A percentile compares a stretch with the other conserved stretches of the same genome.
These are phyloP conservation scores for Anolis carolinensis DNA, from an alignment of 2,113 vertebrate species.

Conservation along the genomic window DNA sequence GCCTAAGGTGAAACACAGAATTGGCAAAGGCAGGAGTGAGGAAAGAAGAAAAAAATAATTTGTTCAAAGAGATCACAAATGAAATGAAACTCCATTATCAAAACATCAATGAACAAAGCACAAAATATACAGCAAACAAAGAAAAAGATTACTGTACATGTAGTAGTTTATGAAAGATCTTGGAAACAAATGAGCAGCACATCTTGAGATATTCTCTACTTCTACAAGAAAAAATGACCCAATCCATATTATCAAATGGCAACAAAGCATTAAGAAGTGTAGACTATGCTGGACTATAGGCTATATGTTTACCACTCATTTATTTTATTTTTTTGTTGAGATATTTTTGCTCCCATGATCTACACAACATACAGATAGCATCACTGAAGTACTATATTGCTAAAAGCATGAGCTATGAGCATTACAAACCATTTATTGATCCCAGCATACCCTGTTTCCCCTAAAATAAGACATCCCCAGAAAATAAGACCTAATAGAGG, in stretches of 20 bases:
- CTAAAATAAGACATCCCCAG: no score
- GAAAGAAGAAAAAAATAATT: conserved; percentile 33
- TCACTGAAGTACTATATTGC: background rate
- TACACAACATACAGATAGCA: background rate
- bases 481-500: no score
- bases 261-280: background rate
- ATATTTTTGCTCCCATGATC: background rate
- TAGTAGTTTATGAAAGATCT: background rate
- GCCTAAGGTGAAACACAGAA: conserved; percentile 40
- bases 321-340: background rate
- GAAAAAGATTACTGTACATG: background rate
- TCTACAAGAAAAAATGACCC: background rate
- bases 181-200: background rate
- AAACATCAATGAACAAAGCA: background rate
- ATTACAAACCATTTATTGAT: background rate
- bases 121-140: background rate
- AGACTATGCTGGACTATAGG: background rate
- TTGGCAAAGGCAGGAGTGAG: conserved; percentile 30
- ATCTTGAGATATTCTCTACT: background rate
- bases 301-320: background rate
- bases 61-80: conserved; percentile 28
- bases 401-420: background rate
- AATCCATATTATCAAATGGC: background rate
- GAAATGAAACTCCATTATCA: background rate
- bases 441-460: no score